Base-by-base conservation (phyloP, 2,113 vertebrate genomes). In the Erythrolamprus reginae region DNA sequence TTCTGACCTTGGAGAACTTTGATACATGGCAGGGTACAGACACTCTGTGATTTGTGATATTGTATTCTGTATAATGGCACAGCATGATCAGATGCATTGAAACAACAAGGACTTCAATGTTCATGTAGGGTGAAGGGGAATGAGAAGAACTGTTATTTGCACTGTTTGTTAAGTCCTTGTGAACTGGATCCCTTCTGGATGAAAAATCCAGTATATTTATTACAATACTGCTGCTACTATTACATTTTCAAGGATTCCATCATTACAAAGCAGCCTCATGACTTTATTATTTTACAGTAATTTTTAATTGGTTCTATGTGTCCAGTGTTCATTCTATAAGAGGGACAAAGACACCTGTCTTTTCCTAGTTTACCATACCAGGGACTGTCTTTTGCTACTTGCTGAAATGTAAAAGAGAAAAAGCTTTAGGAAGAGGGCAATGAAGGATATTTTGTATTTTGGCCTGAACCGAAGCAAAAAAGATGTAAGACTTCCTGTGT, bases 1-100 rank as follows among this genome's bases (percentile, higher is more conserved):
- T 96, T 94, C 96, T 98, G 97, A 97, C 97, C 97, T 98, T 98
- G 97, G 92, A 96, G 97, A 97, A 96, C 97, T 97, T 95, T 97
- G 97, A 98, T 97, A 97, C 97, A 97, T 96, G 93, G 96, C 92
- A 89, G 93, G 91, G 92, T 92, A 85, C 91, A 95, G 95, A 92
- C 21, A 91, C 92, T 93, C 86, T 91, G 88, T 97, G 97, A 97
- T 97, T 97, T 97, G 96, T 96, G 95, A 93, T 92, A 92, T 77
- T 92, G 42, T 88, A 45, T 92, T 93, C 92, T 93, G 70, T 93
- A 92, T 93, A 92, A 90, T 92, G 77, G 88, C 93, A 93, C 92
- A 96, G 94, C 55, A n/a, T 92, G 94, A 90, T 93, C 89, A 91
- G 92, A 93, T 93, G 94, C 91, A 94, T 84, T 92, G 95, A 93